A percentile compares a stretch with the other conserved stretches of the same genome.
Evolutionary conservation across 1,140 invertebrate genomes (phyloP).

Genomic region (Aporrectodea caliginosa): DNA sequence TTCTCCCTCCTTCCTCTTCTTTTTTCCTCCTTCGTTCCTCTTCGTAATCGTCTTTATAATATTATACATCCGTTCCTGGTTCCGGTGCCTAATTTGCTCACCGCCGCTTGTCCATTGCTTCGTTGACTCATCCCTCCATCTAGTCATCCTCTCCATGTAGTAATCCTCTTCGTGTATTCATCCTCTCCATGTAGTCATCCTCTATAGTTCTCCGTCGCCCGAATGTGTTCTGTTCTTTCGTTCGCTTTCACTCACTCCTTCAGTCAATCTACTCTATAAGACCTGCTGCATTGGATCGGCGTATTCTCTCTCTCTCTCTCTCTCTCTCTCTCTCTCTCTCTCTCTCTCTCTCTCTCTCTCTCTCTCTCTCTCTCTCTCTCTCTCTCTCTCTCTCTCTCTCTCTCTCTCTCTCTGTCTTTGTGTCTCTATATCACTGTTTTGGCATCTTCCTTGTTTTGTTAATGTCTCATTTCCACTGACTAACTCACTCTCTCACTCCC

Average conservation of each 20-base stretch:
- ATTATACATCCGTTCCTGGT: neutral
- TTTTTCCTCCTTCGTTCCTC: neutral
- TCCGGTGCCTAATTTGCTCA: neutral
- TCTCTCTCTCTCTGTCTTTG: constrained; percentile 25
- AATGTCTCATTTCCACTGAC: neutral
- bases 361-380: constrained; percentile 27
- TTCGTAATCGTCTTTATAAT: neutral
- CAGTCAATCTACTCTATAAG: neutral
- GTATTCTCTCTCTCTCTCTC: neutral
- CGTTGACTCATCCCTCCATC: neutral
- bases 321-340: constrained; percentile 27
- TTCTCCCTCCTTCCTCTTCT: neutral
- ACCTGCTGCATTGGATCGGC: neutral
- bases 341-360: constrained; percentile 30
- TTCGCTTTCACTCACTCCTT: neutral
- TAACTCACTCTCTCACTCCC: too few species aligned
- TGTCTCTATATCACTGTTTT: neutral
- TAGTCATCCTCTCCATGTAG: neutral
- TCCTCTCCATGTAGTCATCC: neutral
- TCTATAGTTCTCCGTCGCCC: neutral
- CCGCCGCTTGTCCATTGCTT: neutral
- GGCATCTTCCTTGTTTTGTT: neutral
- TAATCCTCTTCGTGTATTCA: neutral
- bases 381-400: constrained; percentile 31
- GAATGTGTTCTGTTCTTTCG: too few species aligned